A percentile compares a stretch with the other conserved stretches of the same genome.
Evolutionary conservation across 2,888 invertebrate species (phyloP).

Genomic region (Drosophila pegasa): DNA sequence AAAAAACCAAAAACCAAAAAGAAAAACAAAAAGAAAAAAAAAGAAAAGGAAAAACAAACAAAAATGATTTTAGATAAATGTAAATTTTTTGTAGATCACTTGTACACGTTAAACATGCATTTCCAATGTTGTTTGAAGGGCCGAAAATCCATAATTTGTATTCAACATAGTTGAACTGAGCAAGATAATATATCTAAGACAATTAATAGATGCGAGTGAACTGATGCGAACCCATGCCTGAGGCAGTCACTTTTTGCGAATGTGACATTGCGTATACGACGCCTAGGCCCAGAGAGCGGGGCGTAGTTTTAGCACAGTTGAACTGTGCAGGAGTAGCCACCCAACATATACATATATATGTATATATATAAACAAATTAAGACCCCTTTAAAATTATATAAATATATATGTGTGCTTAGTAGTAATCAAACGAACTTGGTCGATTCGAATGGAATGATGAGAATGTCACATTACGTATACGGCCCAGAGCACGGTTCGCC

Average conservation of each 20-base stretch:
- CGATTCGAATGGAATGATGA: too few species aligned
- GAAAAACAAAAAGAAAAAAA: conserved; percentile 38
- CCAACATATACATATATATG: too few species aligned
- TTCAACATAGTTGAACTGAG: conserved; percentile 45
- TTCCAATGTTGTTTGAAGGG: conserved; percentile 56
- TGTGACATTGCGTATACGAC: conserved; percentile 54
- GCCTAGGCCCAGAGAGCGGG: conserved; percentile 33
- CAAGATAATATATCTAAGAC: conserved; percentile 9
- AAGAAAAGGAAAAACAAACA: conserved; percentile 32
- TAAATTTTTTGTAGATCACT: conserved; percentile 64
- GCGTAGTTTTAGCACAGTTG: too few species aligned
- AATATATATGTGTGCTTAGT: too few species aligned
- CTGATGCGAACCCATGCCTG: conserved; percentile 4
- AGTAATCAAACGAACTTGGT: too few species aligned
- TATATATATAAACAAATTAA: too few species aligned
- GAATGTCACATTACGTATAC: conserved; percentile 54
- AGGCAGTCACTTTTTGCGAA: conserved; percentile 11
- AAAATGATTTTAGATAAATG: conserved; percentile 49
- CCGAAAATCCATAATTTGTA: conserved; percentile 28
- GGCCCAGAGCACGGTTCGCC: conserved; percentile 30
- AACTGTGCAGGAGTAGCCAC: too few species aligned
- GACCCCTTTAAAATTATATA: too few species aligned
- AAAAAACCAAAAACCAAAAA: conserved; percentile 10
- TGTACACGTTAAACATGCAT: conserved; percentile 59
- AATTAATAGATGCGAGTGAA: neutral